These are phyloP conservation scores for Ammodytes dubius DNA, from an alignment of 2,113 vertebrate species.

Conservation along the genomic window DNA sequence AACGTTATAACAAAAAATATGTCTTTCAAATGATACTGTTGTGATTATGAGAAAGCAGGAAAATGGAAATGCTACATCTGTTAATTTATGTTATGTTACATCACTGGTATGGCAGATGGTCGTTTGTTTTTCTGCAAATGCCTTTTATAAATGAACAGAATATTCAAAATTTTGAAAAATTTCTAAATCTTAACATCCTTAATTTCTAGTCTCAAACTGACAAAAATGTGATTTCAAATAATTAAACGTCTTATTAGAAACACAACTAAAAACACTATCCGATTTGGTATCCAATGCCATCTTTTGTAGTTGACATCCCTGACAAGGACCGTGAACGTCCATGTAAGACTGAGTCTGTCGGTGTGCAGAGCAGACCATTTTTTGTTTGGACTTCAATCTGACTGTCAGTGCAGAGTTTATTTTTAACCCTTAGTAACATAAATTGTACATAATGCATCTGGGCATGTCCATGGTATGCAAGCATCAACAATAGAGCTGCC, in stretches of 20 bases:
- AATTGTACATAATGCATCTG: background rate
- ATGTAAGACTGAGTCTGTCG: background rate
- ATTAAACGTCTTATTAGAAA: background rate
- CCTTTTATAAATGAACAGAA: background rate
- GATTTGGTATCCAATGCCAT: background rate
- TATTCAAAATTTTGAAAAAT: too few species aligned
- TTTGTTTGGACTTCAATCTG: background rate
- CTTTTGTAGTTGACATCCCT: background rate
- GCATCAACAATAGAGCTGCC: constrained; percentile 3
- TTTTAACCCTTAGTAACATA: constrained; percentile 27
- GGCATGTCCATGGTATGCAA: background rate
- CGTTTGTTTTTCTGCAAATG: background rate
- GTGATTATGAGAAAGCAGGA: background rate
- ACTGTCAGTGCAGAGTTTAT: constrained; percentile 8
- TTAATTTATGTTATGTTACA: background rate
- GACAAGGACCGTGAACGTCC: background rate
- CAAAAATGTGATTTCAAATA: background rate
- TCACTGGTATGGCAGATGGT: background rate
- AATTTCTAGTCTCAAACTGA: background rate
- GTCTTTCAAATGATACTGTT: background rate
- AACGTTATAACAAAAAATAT: background rate
- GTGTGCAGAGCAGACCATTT: background rate
- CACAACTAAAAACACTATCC: background rate
- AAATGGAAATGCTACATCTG: background rate
- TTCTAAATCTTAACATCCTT: too few species aligned